phyloP scores from a whole-genome alignment of 23 tunicate genomes.

The Halocynthia roretzi region DNA sequence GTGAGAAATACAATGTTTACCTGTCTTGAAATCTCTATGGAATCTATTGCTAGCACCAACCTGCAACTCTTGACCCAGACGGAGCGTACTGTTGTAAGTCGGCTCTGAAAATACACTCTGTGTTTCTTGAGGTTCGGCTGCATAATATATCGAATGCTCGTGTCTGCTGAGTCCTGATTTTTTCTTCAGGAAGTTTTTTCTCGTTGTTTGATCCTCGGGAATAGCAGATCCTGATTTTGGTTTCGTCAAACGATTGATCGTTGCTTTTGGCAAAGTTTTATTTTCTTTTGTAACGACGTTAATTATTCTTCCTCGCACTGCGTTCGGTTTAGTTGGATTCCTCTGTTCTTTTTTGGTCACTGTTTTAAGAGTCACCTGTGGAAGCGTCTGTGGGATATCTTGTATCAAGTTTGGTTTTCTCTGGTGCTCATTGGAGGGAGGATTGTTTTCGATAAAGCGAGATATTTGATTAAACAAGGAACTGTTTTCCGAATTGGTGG shows the following conservation, averaged over 20 bases:
- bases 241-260: conserved; percentile 2
- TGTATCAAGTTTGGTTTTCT: too few relatives aligned
- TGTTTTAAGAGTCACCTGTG: conserved; percentile 14
- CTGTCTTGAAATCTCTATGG: too few relatives aligned
- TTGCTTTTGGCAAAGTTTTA: not conserved
- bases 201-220: conserved; percentile 6
- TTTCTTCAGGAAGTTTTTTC: conserved; percentile 39
- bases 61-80: conserved; percentile 62
- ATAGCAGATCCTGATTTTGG: conserved; percentile 1
- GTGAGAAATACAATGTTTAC: not conserved
- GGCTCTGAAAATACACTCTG: conserved; percentile 33
- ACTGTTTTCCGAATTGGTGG: conserved; percentile 4
- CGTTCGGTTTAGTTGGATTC: conserved; percentile 16
- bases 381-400: not conserved
- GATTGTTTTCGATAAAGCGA: not conserved
- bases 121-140: conserved; percentile 1
- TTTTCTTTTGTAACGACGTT: conserved; percentile 26
- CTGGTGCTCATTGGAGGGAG: not conserved
- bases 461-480: conserved; percentile 12
- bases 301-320: conserved; percentile 39
- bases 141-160: conserved; percentile 45
- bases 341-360: not conserved
- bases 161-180: conserved; percentile 59
- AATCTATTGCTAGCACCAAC: too few relatives aligned
- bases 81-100: conserved; percentile 46